A percentile compares a stretch with the other conserved stretches of the same genome.
phyloP scores from a whole-genome alignment of 2,797 vertebrate species.

The Morus bassanus region DNA sequence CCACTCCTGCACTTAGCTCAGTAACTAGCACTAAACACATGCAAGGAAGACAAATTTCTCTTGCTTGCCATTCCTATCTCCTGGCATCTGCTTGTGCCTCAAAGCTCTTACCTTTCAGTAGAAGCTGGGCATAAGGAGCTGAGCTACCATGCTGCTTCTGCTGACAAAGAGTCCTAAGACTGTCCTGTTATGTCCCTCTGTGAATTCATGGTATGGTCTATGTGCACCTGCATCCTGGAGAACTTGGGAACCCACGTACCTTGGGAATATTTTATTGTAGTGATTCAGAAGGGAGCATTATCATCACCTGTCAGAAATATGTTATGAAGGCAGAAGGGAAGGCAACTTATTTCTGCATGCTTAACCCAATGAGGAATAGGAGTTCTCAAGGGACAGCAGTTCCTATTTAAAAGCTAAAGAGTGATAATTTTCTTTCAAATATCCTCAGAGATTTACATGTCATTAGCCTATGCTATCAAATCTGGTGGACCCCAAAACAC shows the following conservation, averaged over 20 bases:
- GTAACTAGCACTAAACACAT: background rate
- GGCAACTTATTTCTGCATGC: background rate
- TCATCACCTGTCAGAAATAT: slow-evolving; percentile 30
- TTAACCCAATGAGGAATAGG: slow-evolving; percentile 24
- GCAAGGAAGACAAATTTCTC: background rate
- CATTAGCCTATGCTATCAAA: slow-evolving; percentile 16
- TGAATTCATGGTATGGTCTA: background rate
- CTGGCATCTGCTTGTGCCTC: background rate
- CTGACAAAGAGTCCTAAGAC: background rate
- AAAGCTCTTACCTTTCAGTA: background rate
- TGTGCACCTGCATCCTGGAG: background rate
- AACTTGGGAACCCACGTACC: background rate
- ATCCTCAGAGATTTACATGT: slow-evolving; percentile 33
- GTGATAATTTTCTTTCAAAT: slow-evolving; percentile 36
- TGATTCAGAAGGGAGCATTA: slow-evolving; percentile 4
- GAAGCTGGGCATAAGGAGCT: background rate
- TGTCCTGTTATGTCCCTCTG: background rate
- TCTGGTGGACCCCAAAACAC: background rate
- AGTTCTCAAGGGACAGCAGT: background rate
- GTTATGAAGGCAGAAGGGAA: background rate
- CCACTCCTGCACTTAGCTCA: background rate
- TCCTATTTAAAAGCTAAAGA: slow-evolving; percentile 36
- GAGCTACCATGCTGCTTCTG: background rate
- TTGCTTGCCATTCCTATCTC: background rate
- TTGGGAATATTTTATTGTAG: background rate